Percentiles rank a stretch among this genome's conserved stretches.
Evolutionary conservation across 2,113 vertebrate species (phyloP).

Genomic region (Thalassoma bifasciatum): DNA sequence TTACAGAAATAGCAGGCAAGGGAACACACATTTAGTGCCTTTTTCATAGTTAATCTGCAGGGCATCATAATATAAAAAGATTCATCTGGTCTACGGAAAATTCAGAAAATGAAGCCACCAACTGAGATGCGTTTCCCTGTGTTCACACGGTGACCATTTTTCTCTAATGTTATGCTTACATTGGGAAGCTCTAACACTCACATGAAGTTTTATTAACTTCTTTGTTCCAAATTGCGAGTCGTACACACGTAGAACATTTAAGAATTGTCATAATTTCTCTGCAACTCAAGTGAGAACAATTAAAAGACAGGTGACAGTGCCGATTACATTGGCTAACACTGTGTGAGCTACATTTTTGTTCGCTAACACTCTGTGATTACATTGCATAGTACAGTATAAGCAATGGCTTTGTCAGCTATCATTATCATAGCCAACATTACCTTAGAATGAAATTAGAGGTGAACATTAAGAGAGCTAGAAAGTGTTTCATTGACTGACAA

Average conservation of each 20-base stretch:
- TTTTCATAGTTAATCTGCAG: slow-evolving; percentile 34
- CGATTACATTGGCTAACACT: too few relatives aligned
- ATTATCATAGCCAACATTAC: too few relatives aligned
- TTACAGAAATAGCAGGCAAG: slow-evolving; percentile 22
- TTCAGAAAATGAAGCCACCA: not conserved
- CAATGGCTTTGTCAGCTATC: too few relatives aligned
- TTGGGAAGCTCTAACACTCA: not conserved
- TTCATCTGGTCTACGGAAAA: not conserved
- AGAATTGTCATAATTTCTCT: too few relatives aligned
- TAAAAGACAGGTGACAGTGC: too few relatives aligned
- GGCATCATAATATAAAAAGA: slow-evolving; percentile 7
- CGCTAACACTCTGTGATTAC: too few relatives aligned
- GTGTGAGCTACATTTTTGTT: too few relatives aligned
- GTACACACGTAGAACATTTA: not conserved
- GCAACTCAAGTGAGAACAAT: too few relatives aligned
- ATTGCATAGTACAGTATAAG: too few relatives aligned
- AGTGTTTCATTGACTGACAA: too few relatives aligned
- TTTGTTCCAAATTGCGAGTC: not conserved
- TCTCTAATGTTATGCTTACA: not conserved
- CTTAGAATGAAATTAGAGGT: too few relatives aligned
- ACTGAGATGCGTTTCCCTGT: not conserved
- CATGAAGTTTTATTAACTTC: not conserved
- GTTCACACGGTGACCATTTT: not conserved
- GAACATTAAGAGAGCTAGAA: too few relatives aligned
- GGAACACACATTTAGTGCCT: slow-evolving; percentile 3